Percentiles rank a stretch among this genome's conserved stretches.
Conservation (phyloP, 2,113 vertebrate genomes). For the Mesitornis unicolor region DNA sequence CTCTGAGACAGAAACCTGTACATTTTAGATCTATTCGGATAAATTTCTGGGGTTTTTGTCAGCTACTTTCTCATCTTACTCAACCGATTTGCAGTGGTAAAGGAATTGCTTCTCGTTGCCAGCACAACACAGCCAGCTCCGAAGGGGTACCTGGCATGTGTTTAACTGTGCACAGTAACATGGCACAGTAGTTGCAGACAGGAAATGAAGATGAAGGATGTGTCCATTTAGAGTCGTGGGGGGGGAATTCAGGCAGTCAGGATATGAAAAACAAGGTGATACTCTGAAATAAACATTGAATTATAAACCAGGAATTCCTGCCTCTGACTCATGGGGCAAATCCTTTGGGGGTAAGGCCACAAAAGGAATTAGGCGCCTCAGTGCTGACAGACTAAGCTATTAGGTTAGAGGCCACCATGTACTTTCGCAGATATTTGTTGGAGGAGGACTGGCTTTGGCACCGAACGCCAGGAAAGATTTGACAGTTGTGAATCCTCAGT, state of each 20-base stretch:
- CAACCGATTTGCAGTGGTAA: neutral
- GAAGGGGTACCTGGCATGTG: neutral
- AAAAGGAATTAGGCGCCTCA: constrained; percentile 12
- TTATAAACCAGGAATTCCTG: constrained; percentile 68
- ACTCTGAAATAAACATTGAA: constrained; percentile 54
- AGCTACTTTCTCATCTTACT: neutral
- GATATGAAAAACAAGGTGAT: constrained; percentile 56
- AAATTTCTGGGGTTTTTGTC: neutral
- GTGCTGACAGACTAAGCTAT: neutral
- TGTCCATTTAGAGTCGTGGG: neutral
- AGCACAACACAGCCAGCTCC: neutral
- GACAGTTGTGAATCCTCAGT: constrained; percentile 15
- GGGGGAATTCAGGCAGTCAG: neutral
- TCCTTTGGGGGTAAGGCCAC: constrained; percentile 51
- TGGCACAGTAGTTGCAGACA: neutral
- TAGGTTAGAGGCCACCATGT: constrained; percentile 35
- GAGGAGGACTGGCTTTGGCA: constrained; percentile 22
- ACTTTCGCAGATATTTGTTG: neutral
- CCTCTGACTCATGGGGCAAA: constrained; percentile 59
- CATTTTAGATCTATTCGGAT: neutral
- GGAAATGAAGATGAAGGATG: constrained; percentile 21
- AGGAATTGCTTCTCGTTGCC: neutral
- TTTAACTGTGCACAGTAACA: neutral
- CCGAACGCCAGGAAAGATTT: neutral
- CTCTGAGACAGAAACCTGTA: constrained; percentile 2